Base-by-base conservation (phyloP, 2,797 vertebrate species). In the Orientallactaga sibirica region DNA sequence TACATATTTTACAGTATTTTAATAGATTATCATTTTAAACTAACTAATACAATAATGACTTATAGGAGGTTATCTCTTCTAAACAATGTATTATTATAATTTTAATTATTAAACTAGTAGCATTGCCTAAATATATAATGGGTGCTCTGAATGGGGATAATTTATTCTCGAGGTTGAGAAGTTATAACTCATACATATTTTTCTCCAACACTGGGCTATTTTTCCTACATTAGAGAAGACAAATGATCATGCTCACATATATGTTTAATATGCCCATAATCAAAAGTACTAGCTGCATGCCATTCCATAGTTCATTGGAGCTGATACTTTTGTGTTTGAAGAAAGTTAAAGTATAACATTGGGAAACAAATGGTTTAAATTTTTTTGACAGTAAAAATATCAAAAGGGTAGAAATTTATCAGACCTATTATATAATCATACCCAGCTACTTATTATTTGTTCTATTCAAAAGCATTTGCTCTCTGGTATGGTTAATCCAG, bases 91-190 rank as follows among this genome's bases (percentile, higher is more conserved):
- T 95, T 97, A 92, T 88, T 77, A 84, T 91, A 74, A 92, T 92
- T 95, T 95, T 95, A 96, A 92, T 96, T 95, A 96, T 96, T 96
- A 96, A 97, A 87, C 95, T 96, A 96, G 86, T 58, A 93, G 25
- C 91, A 83, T 70, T 74, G 88, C 52, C 92, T 95, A 68, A 90
- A 79, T 93, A 79, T 5, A 88, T 64, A 91, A 79, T 91, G 33
- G 41, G 7, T 91, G 19, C 82, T 83, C 85, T 92, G 71, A 27
- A 3, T 37, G 90, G 80, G 24, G 93, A 89, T 81, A 14, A 61
- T 92, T 97, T 84, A 83, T 77, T 70, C 88, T 95, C 87, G 43
- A 68, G 82, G 67, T 92, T 78, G 62, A 94, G 52, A 94, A 78
- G 81, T 83, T 94, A 93, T 80, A 43, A 76, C 64, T 88, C 88